Conservation (phyloP, 2,797 vertebrate species). For the Pangasius djambal region DNA sequence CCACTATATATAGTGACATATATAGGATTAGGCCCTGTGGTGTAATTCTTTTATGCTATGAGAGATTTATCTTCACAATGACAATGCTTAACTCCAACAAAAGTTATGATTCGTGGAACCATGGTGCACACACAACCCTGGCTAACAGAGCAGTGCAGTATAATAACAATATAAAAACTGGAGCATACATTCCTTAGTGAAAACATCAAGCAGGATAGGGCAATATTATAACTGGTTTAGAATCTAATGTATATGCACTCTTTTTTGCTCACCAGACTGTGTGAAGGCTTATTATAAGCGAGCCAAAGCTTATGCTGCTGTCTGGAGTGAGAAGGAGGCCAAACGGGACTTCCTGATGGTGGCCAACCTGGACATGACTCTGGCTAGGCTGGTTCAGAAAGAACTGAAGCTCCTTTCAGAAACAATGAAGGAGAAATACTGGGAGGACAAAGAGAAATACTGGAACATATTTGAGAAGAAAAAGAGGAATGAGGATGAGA, state of each 20-base stretch:
- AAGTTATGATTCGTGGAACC: background rate
- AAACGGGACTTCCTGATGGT: slow-evolving; percentile 68
- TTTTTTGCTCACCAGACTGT: slow-evolving; percentile 56
- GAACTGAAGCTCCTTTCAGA: slow-evolving; percentile 73
- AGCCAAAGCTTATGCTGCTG: slow-evolving; percentile 73
- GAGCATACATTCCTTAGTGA: background rate
- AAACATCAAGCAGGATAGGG: background rate
- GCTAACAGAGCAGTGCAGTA: background rate
- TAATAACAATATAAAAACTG: background rate
- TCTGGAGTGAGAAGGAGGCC: slow-evolving; percentile 74
- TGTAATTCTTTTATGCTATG: slow-evolving; percentile 6
- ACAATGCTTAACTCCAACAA: background rate
- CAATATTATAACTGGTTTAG: background rate
- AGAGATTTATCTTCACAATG: slow-evolving; percentile 24
- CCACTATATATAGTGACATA: slow-evolving; percentile 14
- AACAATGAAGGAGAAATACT: slow-evolving; percentile 81
- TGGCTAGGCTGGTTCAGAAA: slow-evolving; percentile 65
- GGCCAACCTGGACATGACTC: slow-evolving; percentile 67
- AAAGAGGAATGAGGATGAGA: slow-evolving; percentile 36
- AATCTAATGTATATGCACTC: background rate
- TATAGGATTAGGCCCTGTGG: slow-evolving; percentile 18
- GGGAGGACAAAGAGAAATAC: slow-evolving; percentile 83
- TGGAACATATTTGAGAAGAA: slow-evolving; percentile 76
- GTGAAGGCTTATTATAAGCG: slow-evolving; percentile 79
- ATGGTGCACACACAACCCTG: background rate